Conservation (phyloP, 2,797 vertebrate genomes). For the Kryptolebias ocellatus region DNA sequence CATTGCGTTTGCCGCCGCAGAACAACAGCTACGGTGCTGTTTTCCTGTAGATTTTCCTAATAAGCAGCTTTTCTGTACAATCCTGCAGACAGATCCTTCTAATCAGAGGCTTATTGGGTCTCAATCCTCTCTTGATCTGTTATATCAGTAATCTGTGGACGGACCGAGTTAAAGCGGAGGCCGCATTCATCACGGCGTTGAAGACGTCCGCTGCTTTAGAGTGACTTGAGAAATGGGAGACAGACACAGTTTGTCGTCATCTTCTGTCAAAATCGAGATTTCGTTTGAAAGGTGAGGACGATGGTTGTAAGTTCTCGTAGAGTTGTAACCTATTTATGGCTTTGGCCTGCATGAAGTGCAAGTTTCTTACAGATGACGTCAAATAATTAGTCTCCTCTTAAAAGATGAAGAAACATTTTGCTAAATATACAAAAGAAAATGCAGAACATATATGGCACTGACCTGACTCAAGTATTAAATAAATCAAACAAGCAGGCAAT, state of each 20-base stretch:
- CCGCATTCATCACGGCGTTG: no score
- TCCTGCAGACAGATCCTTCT: conserved; percentile 17
- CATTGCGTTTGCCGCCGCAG: background rate
- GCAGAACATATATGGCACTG: background rate
- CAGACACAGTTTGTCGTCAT: no score
- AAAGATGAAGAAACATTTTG: no score
- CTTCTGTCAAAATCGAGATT: no score
- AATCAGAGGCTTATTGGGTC: conserved; percentile 41
- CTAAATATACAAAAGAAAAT: background rate
- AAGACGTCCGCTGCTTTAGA: no score
- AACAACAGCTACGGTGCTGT: background rate
- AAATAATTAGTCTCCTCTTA: background rate
- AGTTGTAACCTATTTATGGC: no score
- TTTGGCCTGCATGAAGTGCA: background rate
- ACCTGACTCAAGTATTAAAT: background rate
- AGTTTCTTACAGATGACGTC: background rate
- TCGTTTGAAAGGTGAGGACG: no score
- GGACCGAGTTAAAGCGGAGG: conserved; percentile 12
- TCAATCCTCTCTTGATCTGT: conserved; percentile 24
- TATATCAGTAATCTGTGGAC: conserved; percentile 13
- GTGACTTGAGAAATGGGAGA: no score
- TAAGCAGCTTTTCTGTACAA: conserved; percentile 6
- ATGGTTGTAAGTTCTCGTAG: no score
- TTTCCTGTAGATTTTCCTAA: background rate
- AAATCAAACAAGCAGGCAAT: conserved; percentile 9